phyloP scores from a whole-genome alignment of 1,140 invertebrate species.

The Ceratitis capitata region DNA sequence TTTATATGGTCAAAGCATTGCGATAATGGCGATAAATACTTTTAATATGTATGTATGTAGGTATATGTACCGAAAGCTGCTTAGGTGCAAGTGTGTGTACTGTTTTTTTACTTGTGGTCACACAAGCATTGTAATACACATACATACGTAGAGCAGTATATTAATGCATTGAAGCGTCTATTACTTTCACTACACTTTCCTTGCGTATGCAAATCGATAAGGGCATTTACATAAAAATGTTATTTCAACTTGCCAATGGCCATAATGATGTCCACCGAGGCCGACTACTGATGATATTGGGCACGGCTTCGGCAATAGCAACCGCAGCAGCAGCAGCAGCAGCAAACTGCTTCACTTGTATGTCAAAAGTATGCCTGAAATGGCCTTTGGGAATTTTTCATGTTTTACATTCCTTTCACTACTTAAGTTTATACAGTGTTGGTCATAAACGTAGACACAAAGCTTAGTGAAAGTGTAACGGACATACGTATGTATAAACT shows the following conservation, averaged over 20 bases:
- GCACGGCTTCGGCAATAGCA: not conserved
- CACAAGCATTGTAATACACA: not conserved
- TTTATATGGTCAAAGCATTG: slow-evolving; percentile 21
- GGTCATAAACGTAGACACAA: not conserved
- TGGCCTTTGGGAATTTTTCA: slow-evolving; percentile 14
- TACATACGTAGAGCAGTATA: not conserved
- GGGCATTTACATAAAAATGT: slow-evolving; percentile 22
- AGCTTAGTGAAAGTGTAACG: not conserved
- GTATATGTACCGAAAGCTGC: not conserved
- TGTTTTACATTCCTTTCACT: not conserved
- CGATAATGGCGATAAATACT: not conserved
- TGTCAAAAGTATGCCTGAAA: slow-evolving; percentile 13
- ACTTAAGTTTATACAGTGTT: not conserved
- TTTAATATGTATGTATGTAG: not conserved
- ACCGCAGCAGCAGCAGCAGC: not conserved
- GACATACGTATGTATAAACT: too few relatives aligned
- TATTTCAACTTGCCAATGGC: slow-evolving; percentile 12
- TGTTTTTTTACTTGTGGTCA: not conserved
- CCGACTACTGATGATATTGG: not conserved
- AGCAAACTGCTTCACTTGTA: not conserved
- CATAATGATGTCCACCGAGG: not conserved
- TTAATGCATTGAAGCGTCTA: slow-evolving; percentile 27
- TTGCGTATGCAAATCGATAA: slow-evolving; percentile 27
- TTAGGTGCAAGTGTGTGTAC: not conserved
- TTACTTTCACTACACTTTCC: slow-evolving; percentile 11